Conservation (phyloP, 2,888 invertebrate genomes). For the Latheticus oryzae region DNA sequence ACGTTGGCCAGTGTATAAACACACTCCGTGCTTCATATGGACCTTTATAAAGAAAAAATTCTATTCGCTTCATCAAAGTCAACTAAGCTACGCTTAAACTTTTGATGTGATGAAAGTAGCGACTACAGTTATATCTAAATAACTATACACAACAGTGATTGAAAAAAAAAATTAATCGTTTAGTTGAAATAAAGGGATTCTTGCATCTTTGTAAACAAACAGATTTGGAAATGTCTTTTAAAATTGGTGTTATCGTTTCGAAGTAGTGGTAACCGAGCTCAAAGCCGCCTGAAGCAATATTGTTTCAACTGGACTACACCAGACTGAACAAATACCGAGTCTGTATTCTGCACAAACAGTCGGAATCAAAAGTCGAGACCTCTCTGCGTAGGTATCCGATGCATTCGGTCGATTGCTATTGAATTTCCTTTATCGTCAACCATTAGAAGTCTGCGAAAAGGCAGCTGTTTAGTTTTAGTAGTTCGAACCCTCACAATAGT, state of each 20-base stretch:
- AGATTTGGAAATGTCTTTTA: conserved; percentile 1
- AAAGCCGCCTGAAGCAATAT: conserved; percentile 39
- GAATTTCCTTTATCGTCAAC: conserved; percentile 38
- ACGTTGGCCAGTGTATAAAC: conserved; percentile 41
- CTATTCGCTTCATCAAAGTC: conserved; percentile 22
- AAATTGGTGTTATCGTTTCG: conserved; percentile 5
- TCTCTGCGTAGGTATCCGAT: conserved; percentile 15
- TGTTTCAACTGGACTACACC: conserved; percentile 35
- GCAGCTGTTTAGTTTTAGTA: conserved; percentile 33
- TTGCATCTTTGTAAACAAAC: no score
- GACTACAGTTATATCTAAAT: neutral
- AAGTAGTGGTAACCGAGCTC: neutral
- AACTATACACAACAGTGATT: no score
- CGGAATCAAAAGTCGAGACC: conserved; percentile 16
- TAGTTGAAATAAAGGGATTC: no score
- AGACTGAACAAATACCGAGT: conserved; percentile 29
- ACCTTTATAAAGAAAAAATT: conserved; percentile 24
- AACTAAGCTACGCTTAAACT: conserved; percentile 11
- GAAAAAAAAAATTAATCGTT: conserved; percentile 6
- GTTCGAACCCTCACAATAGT: conserved; percentile 3
- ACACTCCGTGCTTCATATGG: conserved; percentile 14
- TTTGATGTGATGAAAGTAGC: conserved; percentile 1
- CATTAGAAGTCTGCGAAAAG: conserved; percentile 33
- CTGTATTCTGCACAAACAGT: conserved; percentile 24
- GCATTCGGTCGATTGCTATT: conserved; percentile 35